Evolutionary conservation across 2,797 vertebrate genomes (phyloP).

Genomic region (Eulemur mongoz): DNA sequence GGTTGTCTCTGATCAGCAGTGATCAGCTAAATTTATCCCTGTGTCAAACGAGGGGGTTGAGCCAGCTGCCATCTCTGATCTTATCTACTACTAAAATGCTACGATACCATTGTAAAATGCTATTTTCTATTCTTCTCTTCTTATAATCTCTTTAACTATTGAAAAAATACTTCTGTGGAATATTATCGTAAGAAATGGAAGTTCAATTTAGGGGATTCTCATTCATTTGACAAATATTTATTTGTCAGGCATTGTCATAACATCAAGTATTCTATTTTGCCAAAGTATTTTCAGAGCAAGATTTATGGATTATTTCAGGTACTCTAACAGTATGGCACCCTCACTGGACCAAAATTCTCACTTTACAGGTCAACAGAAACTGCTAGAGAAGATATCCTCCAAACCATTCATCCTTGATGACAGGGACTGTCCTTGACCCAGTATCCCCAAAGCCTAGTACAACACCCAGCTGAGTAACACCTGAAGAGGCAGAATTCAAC

Average conservation of each 20-base stretch:
- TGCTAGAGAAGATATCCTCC: neutral
- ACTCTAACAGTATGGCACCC: neutral
- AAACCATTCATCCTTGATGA: neutral
- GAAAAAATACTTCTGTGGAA: conserved; percentile 11
- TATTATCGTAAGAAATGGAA: neutral
- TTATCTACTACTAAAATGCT: neutral
- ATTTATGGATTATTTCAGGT: neutral
- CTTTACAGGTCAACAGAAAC: neutral
- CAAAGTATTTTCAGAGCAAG: neutral
- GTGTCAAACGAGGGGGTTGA: neutral
- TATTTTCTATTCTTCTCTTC: neutral
- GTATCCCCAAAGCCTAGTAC: neutral
- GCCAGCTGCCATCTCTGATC: neutral
- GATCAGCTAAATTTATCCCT: neutral
- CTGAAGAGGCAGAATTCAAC: neutral
- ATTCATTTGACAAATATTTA: neutral
- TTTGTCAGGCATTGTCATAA: neutral
- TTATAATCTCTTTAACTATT: neutral
- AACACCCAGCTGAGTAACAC: neutral
- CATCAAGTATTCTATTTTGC: neutral
- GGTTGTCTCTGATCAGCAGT: neutral
- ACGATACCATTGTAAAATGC: neutral
- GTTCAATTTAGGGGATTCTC: neutral
- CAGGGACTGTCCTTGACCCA: neutral
- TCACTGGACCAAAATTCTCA: neutral